Conservation (phyloP, 1,140 invertebrate species). For the Parapsyche elsis region DNA sequence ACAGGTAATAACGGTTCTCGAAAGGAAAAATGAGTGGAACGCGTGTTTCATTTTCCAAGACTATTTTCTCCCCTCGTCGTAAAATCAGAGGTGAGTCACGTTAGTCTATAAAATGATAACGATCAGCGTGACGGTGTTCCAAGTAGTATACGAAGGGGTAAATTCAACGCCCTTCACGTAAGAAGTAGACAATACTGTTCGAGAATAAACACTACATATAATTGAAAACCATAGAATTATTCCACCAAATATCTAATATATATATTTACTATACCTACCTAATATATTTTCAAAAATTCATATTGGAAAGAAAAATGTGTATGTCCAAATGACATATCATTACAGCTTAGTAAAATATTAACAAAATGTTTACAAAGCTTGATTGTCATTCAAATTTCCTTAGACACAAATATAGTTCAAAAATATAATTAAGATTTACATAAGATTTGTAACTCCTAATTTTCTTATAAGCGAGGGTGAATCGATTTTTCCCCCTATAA, state of each 20-base stretch:
- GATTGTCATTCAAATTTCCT: too few species aligned
- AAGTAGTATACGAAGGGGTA: conserved; percentile 24
- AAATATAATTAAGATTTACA: too few species aligned
- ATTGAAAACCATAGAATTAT: too few species aligned
- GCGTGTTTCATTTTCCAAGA: conserved; percentile 32
- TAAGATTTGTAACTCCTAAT: neutral
- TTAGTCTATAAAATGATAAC: conserved; percentile 48
- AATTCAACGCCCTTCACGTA: conserved; percentile 21
- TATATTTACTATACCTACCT: too few species aligned
- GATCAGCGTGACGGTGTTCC: conserved; percentile 43
- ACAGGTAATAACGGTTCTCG: neutral
- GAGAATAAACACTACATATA: neutral
- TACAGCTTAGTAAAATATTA: too few species aligned
- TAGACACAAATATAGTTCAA: neutral
- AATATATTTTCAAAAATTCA: too few species aligned
- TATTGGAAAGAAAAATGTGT: too few species aligned
- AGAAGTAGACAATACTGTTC: neutral
- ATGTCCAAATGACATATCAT: too few species aligned
- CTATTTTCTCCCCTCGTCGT: conserved; percentile 24
- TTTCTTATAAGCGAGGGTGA: conserved; percentile 10
- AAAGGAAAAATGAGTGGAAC: conserved; percentile 29
- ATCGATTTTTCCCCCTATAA: neutral
- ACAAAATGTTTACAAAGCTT: too few species aligned
- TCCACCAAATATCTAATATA: too few species aligned
- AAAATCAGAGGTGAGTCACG: conserved; percentile 44